phyloP scores from a whole-genome alignment of 2,797 vertebrate species.

The Anguilla obscura region DNA sequence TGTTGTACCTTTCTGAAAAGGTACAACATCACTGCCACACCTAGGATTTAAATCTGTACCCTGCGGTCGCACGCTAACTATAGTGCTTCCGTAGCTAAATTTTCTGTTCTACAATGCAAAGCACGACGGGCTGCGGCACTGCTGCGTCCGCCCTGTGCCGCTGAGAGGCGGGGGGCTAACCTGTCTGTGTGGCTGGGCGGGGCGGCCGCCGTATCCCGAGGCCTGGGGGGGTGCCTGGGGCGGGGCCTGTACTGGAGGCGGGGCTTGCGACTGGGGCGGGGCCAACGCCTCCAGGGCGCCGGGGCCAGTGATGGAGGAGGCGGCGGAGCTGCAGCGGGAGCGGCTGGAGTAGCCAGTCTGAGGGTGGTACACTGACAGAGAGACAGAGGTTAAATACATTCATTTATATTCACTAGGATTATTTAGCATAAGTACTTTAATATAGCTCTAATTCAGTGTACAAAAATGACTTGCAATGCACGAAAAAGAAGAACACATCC shows the following conservation, averaged over 20 bases:
- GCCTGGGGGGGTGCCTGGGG: constrained; percentile 48
- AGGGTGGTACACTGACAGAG: constrained; percentile 84
- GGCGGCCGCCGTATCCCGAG: constrained; percentile 57
- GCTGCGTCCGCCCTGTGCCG: background rate
- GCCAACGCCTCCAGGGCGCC: constrained; percentile 58
- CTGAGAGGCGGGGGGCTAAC: constrained; percentile 58
- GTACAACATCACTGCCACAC: background rate
- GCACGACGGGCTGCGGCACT: background rate
- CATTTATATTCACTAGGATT: too few relatives aligned
- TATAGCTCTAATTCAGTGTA: too few relatives aligned
- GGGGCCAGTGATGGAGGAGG: constrained; percentile 69
- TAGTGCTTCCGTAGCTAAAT: background rate
- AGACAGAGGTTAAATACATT: background rate
- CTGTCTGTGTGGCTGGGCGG: constrained; percentile 76
- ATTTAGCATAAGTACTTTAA: too few relatives aligned
- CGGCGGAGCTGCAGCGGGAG: constrained; percentile 80
- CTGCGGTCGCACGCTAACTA: too few relatives aligned
- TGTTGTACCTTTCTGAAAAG: background rate
- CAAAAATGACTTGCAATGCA: too few relatives aligned
- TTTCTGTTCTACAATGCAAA: background rate
- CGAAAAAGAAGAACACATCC: too few relatives aligned
- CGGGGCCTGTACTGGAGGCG: constrained; percentile 50
- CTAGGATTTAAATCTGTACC: background rate
- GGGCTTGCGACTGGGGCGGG: constrained; percentile 61
- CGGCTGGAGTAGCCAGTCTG: constrained; percentile 88